A percentile compares a stretch with the other conserved stretches of the same genome.
These are phyloP conservation scores for Drosophila gunungcola DNA, from an alignment of 1,140 invertebrate genomes.

Conservation along the genomic window DNA sequence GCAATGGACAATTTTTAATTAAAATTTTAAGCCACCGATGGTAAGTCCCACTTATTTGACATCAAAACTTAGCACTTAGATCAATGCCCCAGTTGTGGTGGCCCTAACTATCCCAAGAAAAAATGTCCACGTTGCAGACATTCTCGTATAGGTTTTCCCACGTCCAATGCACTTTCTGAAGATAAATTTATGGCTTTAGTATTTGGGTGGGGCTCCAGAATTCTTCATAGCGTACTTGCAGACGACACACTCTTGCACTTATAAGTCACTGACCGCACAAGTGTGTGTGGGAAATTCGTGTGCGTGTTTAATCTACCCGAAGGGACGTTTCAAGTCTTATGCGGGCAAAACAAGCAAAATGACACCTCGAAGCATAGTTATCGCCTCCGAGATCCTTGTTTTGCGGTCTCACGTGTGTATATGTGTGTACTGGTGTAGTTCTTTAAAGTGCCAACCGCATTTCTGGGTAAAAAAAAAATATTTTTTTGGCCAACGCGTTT, in stretches of 20 bases:
- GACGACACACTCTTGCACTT: conserved; percentile 32
- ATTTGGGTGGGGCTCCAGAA: conserved; percentile 15
- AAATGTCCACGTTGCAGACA: conserved; percentile 20
- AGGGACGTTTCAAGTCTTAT: conserved; percentile 76
- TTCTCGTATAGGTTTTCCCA: conserved; percentile 12
- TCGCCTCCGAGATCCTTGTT: conserved; percentile 43
- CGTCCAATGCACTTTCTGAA: conserved; percentile 15
- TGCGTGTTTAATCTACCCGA: conserved; percentile 77
- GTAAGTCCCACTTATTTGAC: too few relatives aligned
- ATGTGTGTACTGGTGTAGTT: conserved; percentile 11
- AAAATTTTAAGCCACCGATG: conserved; percentile 27
- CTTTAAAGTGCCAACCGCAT: conserved; percentile 51
- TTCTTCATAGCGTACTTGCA: conserved; percentile 56
- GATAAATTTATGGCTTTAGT: conserved; percentile 25
- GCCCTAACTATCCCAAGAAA: conserved; percentile 12
- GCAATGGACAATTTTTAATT: conserved; percentile 45
- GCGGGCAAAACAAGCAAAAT: conserved; percentile 61
- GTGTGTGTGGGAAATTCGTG: conserved; percentile 35
- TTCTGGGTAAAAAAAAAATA: conserved; percentile 50
- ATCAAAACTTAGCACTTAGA: not conserved
- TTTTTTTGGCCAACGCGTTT: conserved; percentile 36
- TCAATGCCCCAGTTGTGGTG: conserved; percentile 16
- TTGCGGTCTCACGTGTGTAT: conserved; percentile 24
- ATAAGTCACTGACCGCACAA: conserved; percentile 49
- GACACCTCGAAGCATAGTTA: conserved; percentile 52